These are phyloP conservation scores for Callimorpha dominula DNA, from an alignment of 2,888 invertebrate genomes.

Conservation along the genomic window DNA sequence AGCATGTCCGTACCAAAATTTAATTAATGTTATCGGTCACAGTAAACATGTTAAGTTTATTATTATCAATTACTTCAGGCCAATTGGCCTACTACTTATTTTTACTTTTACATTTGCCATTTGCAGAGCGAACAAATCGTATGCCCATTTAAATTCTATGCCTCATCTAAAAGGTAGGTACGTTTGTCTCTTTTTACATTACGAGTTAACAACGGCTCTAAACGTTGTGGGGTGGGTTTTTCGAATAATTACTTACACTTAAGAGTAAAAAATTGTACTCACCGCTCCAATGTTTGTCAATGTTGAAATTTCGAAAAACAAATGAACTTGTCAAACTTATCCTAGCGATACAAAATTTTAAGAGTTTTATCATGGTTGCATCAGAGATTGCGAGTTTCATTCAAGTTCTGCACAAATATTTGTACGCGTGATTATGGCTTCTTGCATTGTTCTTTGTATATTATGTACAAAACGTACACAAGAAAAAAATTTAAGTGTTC, in stretches of 20 bases:
- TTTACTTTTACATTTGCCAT: slow-evolving; percentile 25
- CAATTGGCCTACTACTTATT: slow-evolving; percentile 28
- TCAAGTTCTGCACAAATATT: no score
- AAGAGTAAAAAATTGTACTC: background rate
- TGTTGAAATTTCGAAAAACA: no score
- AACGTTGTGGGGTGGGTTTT: slow-evolving; percentile 21
- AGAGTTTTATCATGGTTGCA: no score
- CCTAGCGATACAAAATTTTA: no score
- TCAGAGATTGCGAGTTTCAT: no score
- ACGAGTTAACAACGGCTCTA: slow-evolving; percentile 33
- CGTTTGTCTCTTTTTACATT: slow-evolving; percentile 46
- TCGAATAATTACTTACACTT: background rate
- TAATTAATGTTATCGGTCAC: background rate
- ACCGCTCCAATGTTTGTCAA: no score
- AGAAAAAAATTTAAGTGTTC: no score
- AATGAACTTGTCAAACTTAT: no score
- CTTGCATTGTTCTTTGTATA: no score
- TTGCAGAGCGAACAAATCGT: slow-evolving; percentile 36
- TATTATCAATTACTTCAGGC: slow-evolving; percentile 17
- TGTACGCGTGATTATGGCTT: no score
- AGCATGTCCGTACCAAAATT: background rate
- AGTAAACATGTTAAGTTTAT: slow-evolving; percentile 25
- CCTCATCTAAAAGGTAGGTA: slow-evolving; percentile 40
- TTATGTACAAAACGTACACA: no score
- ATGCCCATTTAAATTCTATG: slow-evolving; percentile 39